phyloP scores from a whole-genome alignment of 1,140 invertebrate species.

The Littorina saxatilis region DNA sequence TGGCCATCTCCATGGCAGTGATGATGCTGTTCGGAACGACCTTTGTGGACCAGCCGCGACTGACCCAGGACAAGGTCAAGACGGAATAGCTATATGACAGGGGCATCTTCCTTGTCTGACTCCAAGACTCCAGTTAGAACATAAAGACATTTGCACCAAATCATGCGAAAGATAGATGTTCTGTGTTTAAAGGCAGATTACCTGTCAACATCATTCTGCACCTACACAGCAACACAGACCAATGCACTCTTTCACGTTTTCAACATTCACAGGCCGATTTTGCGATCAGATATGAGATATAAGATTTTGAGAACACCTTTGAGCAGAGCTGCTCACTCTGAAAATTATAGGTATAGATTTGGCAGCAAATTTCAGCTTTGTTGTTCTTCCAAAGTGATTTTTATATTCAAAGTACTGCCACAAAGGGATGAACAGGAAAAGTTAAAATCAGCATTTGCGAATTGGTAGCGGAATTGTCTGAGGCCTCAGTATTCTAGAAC shows the following conservation, averaged over 20 bases:
- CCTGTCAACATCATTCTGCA: background rate
- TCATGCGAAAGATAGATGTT: background rate
- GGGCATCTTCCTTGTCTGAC: slow-evolving; percentile 48
- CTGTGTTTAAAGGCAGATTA: background rate
- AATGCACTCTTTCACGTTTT: background rate
- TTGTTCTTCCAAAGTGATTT: no score
- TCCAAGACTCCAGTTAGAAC: slow-evolving; percentile 36
- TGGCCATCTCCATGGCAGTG: slow-evolving; percentile 79
- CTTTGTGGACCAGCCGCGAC: slow-evolving; percentile 87
- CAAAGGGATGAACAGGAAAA: no score
- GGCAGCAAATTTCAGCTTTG: no score
- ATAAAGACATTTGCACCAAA: no score
- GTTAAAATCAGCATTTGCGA: no score
- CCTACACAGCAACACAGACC: background rate
- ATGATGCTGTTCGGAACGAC: slow-evolving; percentile 89
- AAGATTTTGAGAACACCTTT: no score
- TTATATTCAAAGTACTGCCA: no score
- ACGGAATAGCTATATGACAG: slow-evolving; percentile 67
- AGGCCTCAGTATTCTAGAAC: no score
- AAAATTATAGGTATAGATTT: no score
- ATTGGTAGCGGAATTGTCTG: no score
- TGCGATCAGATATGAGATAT: no score
- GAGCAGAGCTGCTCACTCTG: no score
- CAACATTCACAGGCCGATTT: background rate
- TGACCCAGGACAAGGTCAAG: slow-evolving; percentile 73